A percentile compares a stretch with the other conserved stretches of the same genome.
Evolutionary conservation across 2,113 vertebrate species (phyloP).

Genomic region (Cololabis saira): DNA sequence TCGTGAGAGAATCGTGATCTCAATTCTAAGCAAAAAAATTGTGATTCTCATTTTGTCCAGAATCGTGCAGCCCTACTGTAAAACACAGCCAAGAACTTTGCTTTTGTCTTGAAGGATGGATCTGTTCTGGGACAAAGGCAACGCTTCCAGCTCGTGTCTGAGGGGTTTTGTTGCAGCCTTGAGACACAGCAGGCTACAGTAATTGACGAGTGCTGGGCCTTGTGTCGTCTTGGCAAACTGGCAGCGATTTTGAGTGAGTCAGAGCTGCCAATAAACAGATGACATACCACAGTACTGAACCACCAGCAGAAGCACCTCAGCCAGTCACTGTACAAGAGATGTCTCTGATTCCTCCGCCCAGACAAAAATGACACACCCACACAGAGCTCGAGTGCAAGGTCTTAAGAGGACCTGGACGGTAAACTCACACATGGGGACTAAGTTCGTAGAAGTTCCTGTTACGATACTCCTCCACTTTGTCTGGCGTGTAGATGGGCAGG

Average conservation of each 20-base stretch:
- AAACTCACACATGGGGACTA: conserved; percentile 98
- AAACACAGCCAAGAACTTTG: conserved; percentile 29
- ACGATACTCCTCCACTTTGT: conserved; percentile 98
- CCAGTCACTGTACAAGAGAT: conserved; percentile 3
- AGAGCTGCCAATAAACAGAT: conserved; percentile 72
- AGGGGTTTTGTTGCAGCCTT: conserved; percentile 44
- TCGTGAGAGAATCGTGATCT: no score
- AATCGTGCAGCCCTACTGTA: no score
- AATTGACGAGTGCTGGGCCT: conserved; percentile 70
- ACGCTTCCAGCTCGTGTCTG: conserved; percentile 33
- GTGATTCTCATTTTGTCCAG: no score
- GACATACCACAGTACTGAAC: conserved; percentile 52
- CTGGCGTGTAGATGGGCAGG: conserved; percentile 93
- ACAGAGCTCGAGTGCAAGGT: no score
- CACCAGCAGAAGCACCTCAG: conserved; percentile 20
- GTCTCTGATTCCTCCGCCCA: neutral
- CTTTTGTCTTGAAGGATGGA: conserved; percentile 51
- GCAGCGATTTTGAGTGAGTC: conserved; percentile 51
- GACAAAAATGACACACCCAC: no score
- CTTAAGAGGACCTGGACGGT: neutral
- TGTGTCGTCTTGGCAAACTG: conserved; percentile 70
- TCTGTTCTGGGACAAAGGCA: conserved; percentile 43
- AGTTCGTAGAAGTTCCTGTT: conserved; percentile 99
- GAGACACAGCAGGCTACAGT: conserved; percentile 69
- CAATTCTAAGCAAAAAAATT: no score